These are phyloP conservation scores for Climacteris rufus DNA, from an alignment of 2,113 vertebrate genomes.

Conservation along the genomic window DNA sequence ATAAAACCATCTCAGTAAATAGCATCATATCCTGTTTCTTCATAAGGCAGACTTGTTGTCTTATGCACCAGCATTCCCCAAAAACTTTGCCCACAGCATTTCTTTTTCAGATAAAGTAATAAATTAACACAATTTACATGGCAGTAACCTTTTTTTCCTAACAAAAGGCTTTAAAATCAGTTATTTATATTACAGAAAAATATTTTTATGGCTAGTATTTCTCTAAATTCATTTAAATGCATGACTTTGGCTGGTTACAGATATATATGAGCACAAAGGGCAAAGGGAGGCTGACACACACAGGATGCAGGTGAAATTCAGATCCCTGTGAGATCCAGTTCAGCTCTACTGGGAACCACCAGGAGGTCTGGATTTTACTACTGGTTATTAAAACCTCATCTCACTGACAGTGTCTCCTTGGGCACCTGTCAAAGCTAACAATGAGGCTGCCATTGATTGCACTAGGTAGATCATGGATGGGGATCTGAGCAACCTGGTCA, in stretches of 20 bases:
- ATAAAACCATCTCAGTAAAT: background rate
- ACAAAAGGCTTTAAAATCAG: background rate
- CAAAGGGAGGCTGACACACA: background rate
- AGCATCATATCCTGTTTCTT: slow-evolving; percentile 14
- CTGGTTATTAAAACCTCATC: background rate
- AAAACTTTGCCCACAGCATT: background rate
- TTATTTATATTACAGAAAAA: slow-evolving; percentile 10
- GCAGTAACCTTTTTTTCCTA: background rate
- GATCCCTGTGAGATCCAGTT: background rate
- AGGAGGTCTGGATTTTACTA: background rate
- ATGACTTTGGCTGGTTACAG: background rate
- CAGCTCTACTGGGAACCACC: background rate
- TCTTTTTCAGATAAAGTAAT: background rate
- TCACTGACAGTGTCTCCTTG: background rate
- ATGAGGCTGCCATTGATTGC: background rate
- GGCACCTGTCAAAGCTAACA: background rate
- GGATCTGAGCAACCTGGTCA: background rate
- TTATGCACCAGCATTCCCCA: background rate
- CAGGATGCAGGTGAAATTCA: slow-evolving; percentile 10
- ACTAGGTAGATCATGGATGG: background rate
- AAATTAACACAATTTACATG: background rate
- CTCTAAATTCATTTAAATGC: slow-evolving; percentile 45
- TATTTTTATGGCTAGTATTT: slow-evolving; percentile 51
- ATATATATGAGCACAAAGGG: background rate
- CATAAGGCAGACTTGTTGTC: background rate